Base-by-base conservation (phyloP, 2,797 vertebrate genomes). In the Gymnothorax javanicus region DNA sequence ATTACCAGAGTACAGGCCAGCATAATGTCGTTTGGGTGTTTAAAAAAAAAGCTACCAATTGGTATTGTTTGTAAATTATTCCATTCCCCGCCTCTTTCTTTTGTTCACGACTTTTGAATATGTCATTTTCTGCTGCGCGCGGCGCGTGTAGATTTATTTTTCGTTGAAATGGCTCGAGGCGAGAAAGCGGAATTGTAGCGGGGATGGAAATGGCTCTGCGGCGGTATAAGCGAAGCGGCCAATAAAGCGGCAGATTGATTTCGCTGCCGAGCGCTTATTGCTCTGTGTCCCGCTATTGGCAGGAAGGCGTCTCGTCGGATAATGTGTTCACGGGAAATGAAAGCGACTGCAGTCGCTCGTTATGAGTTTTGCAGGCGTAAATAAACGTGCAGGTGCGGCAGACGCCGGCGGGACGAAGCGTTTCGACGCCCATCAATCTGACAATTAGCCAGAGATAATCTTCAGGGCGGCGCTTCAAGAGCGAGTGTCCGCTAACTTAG, bases 241-340 rank as follows among this genome's bases (percentile, higher is more conserved):
- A 12, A 56, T 79, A 79, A 79, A 79, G 56, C 7, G 43, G 75
- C 75, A 79, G 75, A 79, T 79, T 79, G 75, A 79, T 79, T 79
- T 56, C 75, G 12, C 75, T n/a, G 75, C 75, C 23, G 75, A 79
- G 56, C 23, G 75, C 75, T 79, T 79, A 79, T 79, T n/a, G 75
- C 75, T 79, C n/a, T 13, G 75, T 15, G 75, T 56, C 75, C 50
- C 50, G 20, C 7, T 54, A 79, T 79, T 56, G 75, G 75, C 75
- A n/a, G 75, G 11, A n/a, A 50, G 7, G 75, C 9, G 75, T 79
- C 75, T 79, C 75, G 0, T 50, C 52, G 75, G 75, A 79, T n/a
- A 20, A 79, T 54, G 75, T 79, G 75, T n/a, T 17, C 75, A 54
- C 50, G 20, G 75, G 75, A 75, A 75, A 75, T 75, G 73, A 52